Conservation (phyloP, 2,113 vertebrate species). For the Tupaia chinensis region DNA sequence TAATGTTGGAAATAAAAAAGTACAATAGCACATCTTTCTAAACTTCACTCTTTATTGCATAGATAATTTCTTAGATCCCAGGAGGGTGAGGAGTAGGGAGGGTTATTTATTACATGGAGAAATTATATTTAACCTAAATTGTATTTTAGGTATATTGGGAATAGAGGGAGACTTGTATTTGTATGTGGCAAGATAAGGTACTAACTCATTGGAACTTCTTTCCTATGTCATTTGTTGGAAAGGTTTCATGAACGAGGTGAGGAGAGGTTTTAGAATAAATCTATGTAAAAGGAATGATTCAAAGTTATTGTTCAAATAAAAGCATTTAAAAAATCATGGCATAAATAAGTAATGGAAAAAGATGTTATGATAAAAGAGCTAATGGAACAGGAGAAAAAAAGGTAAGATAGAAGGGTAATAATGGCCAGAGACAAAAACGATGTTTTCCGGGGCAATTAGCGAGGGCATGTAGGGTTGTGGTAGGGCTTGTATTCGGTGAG, state of each 20-base stretch:
- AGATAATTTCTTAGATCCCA: not conserved
- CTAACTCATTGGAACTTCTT: not conserved
- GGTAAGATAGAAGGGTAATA: not conserved
- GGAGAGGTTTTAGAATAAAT: not conserved
- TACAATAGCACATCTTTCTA: not conserved
- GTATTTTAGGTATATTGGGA: not conserved
- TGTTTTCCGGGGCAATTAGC: not conserved
- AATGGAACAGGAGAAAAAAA: not conserved
- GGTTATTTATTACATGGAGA: not conserved
- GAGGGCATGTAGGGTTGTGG: not conserved
- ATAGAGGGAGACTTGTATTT: not conserved
- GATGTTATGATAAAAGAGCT: not conserved
- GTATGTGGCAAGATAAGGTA: not conserved
- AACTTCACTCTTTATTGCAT: not conserved
- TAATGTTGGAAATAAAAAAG: not conserved
- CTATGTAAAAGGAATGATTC: conserved; percentile 19
- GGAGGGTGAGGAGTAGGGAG: not conserved
- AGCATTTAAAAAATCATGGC: not conserved
- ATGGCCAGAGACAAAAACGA: not conserved
- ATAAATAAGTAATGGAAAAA: not conserved
- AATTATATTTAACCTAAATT: not conserved
- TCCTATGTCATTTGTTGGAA: not conserved
- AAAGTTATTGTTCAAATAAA: not conserved
- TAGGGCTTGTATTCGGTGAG: not conserved
- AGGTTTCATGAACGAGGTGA: not conserved